Evolutionary conservation across 2,797 vertebrate genomes (phyloP).

Genomic region (Neosalanx taihuensis): DNA sequence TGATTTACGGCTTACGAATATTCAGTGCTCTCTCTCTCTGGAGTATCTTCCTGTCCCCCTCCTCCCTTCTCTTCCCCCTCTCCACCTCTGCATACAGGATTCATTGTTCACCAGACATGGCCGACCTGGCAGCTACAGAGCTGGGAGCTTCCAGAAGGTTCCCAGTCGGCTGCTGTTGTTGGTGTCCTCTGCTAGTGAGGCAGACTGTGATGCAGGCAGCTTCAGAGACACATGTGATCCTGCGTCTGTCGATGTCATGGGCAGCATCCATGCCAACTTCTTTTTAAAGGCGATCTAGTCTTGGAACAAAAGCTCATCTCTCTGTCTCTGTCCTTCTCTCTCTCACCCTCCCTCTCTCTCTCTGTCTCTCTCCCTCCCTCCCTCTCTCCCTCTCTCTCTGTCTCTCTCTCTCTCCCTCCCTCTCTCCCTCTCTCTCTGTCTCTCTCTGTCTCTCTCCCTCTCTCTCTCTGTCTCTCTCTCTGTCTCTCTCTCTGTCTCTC

Average conservation of each 20-base stretch:
- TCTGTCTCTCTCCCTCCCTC: slow-evolving; percentile 21
- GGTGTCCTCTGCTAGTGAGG: slow-evolving; percentile 42
- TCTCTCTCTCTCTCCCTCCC: slow-evolving; percentile 17
- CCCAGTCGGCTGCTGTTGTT: slow-evolving; percentile 31
- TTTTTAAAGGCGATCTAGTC: slow-evolving; percentile 47
- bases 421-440: slow-evolving; percentile 15
- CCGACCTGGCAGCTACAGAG: neutral
- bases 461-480: too few species aligned
- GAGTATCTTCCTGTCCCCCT: too few species aligned
- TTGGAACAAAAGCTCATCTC: slow-evolving; percentile 53
- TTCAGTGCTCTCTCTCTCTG: neutral
- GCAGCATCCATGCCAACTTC: neutral
- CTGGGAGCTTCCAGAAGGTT: neutral
- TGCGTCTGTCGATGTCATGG: too few species aligned
- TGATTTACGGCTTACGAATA: neutral
- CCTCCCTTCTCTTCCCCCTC: neutral
- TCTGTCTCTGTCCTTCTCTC: slow-evolving; percentile 25
- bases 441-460: slow-evolving; percentile 16
- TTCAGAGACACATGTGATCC: slow-evolving; percentile 6
- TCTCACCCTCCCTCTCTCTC: slow-evolving; percentile 21
- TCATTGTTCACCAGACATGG: neutral
- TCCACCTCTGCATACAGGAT: neutral
- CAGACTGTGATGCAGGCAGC: slow-evolving; percentile 23
- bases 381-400: neutral
- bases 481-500: too few species aligned